Conservation (phyloP, 2,113 vertebrate species). For the Delphinapterus leucas region DNA sequence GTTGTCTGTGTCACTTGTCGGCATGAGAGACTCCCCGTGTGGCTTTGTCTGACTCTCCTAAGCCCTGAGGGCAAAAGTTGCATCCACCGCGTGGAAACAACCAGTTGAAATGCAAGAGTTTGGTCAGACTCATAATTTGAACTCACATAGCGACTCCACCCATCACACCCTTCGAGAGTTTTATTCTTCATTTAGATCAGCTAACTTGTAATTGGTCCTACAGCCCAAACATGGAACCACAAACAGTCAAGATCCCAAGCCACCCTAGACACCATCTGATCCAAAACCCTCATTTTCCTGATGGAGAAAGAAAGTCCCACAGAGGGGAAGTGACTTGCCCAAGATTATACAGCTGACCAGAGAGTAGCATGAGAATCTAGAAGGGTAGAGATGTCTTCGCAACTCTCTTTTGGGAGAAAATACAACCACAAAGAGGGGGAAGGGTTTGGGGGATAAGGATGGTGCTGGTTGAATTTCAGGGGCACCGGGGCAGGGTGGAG, state of each 20-base stretch:
- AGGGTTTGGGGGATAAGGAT: fast-evolving
- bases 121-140: neutral
- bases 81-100: neutral
- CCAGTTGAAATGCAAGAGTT: neutral
- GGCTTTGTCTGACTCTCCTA: neutral
- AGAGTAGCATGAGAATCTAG: neutral
- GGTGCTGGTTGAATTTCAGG: neutral
- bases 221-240: neutral
- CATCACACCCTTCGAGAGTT: neutral
- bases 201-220: neutral
- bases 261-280: neutral
- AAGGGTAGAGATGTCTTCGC: neutral
- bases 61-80: neutral
- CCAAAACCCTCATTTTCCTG: neutral
- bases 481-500: neutral
- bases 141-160: neutral
- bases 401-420: neutral
- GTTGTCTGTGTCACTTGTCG: neutral
- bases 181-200: neutral
- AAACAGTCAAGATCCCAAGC: neutral
- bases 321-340: neutral
- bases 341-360: no score
- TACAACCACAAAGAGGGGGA: neutral
- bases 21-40: neutral
- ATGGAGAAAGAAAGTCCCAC: neutral